Evolutionary conservation across 2,113 vertebrate species (phyloP).

Genomic region (Guaruba guarouba): DNA sequence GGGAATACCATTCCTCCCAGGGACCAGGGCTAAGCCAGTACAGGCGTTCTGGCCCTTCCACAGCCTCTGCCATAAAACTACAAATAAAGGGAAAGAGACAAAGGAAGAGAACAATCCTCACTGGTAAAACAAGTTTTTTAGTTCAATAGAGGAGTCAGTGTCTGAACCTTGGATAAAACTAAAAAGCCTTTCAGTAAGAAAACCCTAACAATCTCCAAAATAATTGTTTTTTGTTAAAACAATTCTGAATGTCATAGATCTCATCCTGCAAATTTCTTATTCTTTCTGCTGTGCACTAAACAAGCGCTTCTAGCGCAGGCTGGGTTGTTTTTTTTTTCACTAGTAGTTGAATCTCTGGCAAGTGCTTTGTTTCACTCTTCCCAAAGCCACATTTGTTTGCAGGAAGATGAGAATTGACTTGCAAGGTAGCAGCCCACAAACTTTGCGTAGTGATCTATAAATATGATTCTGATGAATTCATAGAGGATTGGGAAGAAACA

Average conservation of each 20-base stretch:
- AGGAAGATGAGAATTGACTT: not conserved
- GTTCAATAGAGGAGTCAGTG: not conserved
- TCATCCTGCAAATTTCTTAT: not conserved
- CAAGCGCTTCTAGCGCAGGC: not conserved
- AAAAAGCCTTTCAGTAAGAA: not conserved
- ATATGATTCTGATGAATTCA: slow-evolving; percentile 16
- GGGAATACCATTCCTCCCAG: not conserved
- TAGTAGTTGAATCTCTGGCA: not conserved
- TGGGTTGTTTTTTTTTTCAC: not conserved
- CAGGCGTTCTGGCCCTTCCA: not conserved
- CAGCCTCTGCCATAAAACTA: not conserved
- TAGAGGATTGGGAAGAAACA: not conserved
- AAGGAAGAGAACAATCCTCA: not conserved
- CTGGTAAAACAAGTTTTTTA: not conserved
- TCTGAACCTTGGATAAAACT: not conserved
- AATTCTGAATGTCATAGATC: not conserved
- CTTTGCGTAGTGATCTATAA: slow-evolving; percentile 19
- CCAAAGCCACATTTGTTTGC: not conserved
- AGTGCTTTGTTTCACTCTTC: not conserved
- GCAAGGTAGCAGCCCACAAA: not conserved
- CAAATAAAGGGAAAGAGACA: not conserved
- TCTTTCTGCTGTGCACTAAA: not conserved
- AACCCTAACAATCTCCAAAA: not conserved
- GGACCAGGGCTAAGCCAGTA: not conserved
- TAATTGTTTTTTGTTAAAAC: not conserved